Evolutionary conservation across 35 echinoderm and acorn worm genomes (phyloP).

Genomic region (Lytechinus variegatus): DNA sequence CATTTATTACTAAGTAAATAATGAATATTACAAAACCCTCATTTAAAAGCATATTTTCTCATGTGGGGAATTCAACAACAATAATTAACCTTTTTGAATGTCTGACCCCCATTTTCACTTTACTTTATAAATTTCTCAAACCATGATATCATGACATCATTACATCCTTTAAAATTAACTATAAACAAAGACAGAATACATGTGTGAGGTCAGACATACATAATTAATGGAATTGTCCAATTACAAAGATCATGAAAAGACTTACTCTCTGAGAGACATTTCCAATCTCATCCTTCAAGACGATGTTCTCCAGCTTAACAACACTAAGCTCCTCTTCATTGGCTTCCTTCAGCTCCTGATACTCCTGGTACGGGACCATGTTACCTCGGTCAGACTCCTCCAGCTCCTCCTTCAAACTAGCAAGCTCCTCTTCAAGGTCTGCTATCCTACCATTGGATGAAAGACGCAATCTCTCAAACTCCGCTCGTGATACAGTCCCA

Average conservation of each 20-base stretch:
- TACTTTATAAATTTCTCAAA: no score
- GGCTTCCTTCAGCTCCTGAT: slow-evolving; percentile 57
- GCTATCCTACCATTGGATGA: slow-evolving; percentile 42
- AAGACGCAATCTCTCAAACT: not conserved
- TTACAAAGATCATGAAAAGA: not conserved
- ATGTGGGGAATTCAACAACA: not conserved
- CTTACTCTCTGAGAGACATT: slow-evolving; percentile 66
- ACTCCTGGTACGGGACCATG: slow-evolving; percentile 48
- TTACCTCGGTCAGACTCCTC: slow-evolving; percentile 33
- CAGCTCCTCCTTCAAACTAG: slow-evolving; percentile 56
- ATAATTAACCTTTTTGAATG: not conserved
- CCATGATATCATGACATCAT: no score
- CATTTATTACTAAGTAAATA: no score
- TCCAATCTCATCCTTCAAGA: slow-evolving; percentile 69
- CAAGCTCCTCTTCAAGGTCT: slow-evolving; percentile 66
- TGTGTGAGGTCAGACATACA: no score
- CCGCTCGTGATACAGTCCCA: not conserved
- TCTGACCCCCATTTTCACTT: not conserved
- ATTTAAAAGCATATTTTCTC: no score
- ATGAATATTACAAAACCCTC: no score
- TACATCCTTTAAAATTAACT: no score
- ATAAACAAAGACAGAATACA: no score
- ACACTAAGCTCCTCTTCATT: slow-evolving; percentile 58
- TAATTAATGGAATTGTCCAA: no score
- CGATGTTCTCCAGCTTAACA: slow-evolving; percentile 56